These are phyloP conservation scores for Leuciscus idus DNA, from an alignment of 2,113 vertebrate species.

Conservation along the genomic window DNA sequence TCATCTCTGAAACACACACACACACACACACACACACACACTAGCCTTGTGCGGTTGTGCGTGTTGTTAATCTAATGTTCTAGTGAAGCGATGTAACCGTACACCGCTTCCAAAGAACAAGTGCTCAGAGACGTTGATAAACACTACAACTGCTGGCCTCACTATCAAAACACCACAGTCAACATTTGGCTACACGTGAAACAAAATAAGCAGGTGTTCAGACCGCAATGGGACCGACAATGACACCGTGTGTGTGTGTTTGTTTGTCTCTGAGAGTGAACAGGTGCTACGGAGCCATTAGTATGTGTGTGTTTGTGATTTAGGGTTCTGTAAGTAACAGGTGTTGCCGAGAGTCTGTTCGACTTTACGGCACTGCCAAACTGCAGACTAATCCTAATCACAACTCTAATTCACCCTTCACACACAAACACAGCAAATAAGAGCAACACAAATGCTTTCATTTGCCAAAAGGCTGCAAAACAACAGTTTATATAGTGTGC, in stretches of 20 bases:
- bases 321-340: constrained; percentile 27
- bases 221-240: background rate
- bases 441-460: background rate
- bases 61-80: background rate
- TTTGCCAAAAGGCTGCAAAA: background rate
- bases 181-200: constrained; percentile 13
- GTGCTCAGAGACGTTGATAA: background rate
- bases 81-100: background rate
- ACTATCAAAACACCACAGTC: background rate
- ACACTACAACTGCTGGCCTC: background rate
- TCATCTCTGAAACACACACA: background rate
- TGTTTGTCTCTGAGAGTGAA: background rate
- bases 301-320: background rate
- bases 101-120: background rate
- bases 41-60: background rate
- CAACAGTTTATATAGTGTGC: background rate
- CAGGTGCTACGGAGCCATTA: constrained; percentile 21
- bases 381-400: constrained; percentile 29
- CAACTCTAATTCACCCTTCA: constrained; percentile 4
- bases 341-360: constrained; percentile 5
- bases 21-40: background rate
- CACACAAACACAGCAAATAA: constrained; percentile 4
- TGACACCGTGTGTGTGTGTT: background rate
- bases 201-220: constrained; percentile 14
- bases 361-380: constrained; percentile 17